phyloP scores from a whole-genome alignment of 2,888 invertebrate species.

The Anthrax anthrax region DNA sequence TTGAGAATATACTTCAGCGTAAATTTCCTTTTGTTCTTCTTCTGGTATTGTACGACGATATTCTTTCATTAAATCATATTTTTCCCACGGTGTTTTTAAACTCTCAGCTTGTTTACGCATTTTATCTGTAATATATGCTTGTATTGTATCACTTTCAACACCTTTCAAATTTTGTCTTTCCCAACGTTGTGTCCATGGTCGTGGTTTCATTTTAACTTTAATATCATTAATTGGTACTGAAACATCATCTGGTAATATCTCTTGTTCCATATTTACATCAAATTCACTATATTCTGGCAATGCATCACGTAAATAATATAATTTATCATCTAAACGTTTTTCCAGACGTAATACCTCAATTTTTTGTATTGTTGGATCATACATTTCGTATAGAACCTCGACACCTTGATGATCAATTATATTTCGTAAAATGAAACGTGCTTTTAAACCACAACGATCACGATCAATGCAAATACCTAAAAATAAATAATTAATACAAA shows the following conservation, averaged over 20 bases:
- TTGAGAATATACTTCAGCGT: constrained; percentile 65
- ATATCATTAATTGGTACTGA: constrained; percentile 65
- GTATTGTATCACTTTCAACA: constrained; percentile 40
- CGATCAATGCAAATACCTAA: constrained; percentile 78
- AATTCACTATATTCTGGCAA: constrained; percentile 85
- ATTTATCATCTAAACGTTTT: constrained; percentile 77
- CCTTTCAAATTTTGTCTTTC: constrained; percentile 66
- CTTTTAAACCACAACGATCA: constrained; percentile 64
- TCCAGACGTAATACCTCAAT: constrained; percentile 86
- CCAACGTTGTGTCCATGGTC: constrained; percentile 88
- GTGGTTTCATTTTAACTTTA: constrained; percentile 57
- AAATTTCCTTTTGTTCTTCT: constrained; percentile 77
- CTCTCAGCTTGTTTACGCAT: constrained; percentile 39
- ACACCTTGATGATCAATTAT: constrained; percentile 78
- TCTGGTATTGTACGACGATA: constrained; percentile 80
- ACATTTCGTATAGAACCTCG: constrained; percentile 54
- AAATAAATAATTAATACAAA: constrained; percentile 47
- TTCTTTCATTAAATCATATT: constrained; percentile 86
- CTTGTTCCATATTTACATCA: constrained; percentile 80
- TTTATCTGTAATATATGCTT: constrained; percentile 41
- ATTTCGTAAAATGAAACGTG: constrained; percentile 81
- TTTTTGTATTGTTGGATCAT: constrained; percentile 81
- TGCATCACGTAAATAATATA: constrained; percentile 82
- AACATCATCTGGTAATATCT: constrained; percentile 59
- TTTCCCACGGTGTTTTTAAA: constrained; percentile 62